Conservation (phyloP, 2,113 vertebrate genomes). For the Apodemus sylvaticus region DNA sequence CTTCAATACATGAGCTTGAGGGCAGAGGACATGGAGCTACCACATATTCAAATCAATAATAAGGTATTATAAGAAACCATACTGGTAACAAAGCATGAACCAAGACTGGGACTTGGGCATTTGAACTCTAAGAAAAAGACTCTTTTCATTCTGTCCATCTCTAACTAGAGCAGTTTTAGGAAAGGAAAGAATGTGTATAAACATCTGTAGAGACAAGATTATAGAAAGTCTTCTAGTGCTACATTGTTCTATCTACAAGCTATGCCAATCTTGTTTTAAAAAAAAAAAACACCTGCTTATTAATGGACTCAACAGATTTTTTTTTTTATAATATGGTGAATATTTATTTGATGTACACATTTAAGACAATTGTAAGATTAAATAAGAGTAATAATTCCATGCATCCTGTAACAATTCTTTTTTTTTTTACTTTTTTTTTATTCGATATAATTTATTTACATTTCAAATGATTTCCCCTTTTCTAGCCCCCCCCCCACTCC, state of each 20-base stretch:
- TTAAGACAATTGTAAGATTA: too few relatives aligned
- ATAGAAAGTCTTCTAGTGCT: neutral
- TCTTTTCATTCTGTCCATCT: neutral
- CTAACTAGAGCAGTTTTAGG: neutral
- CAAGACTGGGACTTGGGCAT: neutral
- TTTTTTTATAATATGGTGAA: too few relatives aligned
- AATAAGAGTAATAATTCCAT: too few relatives aligned
- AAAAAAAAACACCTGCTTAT: neutral
- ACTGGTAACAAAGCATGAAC: neutral
- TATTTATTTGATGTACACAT: too few relatives aligned
- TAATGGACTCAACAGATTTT: neutral
- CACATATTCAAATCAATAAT: neutral
- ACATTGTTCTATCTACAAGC: neutral
- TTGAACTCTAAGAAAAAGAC: neutral
- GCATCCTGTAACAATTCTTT: too few relatives aligned
- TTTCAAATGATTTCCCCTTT: too few relatives aligned
- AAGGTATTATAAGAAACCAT: conserved; percentile 12
- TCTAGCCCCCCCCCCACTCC: too few relatives aligned
- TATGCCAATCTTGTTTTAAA: neutral
- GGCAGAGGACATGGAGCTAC: neutral
- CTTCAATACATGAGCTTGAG: neutral
- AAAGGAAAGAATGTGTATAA: neutral
- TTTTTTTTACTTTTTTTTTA: too few relatives aligned
- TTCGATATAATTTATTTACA: too few relatives aligned
- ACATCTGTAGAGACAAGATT: neutral